These are phyloP conservation scores for Tyria jacobaeae DNA, from an alignment of 2,888 invertebrate genomes.

Conservation along the genomic window DNA sequence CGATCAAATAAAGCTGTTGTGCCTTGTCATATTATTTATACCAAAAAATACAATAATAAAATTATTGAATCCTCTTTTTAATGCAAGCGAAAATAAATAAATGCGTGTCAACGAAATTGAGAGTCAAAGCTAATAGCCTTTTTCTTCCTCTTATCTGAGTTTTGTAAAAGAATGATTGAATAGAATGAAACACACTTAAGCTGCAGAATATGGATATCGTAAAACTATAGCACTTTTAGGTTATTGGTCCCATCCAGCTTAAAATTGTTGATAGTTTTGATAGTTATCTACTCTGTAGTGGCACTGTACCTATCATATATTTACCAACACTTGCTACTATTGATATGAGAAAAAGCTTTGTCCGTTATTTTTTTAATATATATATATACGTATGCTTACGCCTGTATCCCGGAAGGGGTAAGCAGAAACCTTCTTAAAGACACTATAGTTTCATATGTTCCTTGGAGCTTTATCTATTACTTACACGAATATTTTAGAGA, in stretches of 20 bases:
- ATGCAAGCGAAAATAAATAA: neutral
- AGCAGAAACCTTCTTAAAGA: no score
- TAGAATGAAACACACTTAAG: neutral
- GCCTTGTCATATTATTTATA: neutral
- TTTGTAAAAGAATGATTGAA: neutral
- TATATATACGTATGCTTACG: no score
- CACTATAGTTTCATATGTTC: no score
- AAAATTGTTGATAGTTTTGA: neutral
- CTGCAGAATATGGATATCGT: neutral
- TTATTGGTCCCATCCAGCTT: neutral
- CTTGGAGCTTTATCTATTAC: no score
- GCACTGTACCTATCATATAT: neutral
- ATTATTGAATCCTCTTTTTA: neutral
- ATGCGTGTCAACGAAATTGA: neutral
- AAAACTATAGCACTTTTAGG: no score
- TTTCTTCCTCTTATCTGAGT: neutral
- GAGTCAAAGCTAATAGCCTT: no score
- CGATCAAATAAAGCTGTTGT: conserved; percentile 1
- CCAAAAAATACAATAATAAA: neutral
- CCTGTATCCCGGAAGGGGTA: no score
- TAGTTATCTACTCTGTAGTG: neutral
- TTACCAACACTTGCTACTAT: neutral
- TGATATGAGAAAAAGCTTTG: neutral
- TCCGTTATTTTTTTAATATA: no score
- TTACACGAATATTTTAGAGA: neutral